Evolutionary conservation across 30 jellyfish, hydroid and myxozoan species (phyloP).

Genomic region (Rhopilema esculentum): DNA sequence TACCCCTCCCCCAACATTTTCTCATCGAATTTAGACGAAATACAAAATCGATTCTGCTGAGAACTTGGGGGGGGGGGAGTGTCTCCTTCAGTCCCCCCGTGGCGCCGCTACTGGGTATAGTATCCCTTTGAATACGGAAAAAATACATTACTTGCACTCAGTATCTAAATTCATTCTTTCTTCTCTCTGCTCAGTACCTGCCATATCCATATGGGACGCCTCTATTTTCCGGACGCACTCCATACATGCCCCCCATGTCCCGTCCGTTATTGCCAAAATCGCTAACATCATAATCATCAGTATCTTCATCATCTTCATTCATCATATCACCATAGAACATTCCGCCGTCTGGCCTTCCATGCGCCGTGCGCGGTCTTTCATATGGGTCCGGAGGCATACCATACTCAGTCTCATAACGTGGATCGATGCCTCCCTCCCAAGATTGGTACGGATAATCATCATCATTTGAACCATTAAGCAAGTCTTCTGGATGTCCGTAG

Average conservation of each 20-base stretch:
- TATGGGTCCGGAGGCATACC: constrained; percentile 43
- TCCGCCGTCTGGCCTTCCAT: constrained; percentile 72
- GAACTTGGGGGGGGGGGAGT: too few species aligned
- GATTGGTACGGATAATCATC: constrained; percentile 63
- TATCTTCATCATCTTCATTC: constrained; percentile 34
- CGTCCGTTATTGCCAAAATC: constrained; percentile 77
- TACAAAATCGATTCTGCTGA: too few species aligned
- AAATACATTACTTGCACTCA: too few species aligned
- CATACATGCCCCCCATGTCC: constrained; percentile 29
- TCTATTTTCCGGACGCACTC: constrained; percentile 61
- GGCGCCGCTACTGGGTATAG: too few species aligned
- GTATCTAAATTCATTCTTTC: too few species aligned
- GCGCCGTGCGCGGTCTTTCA: constrained; percentile 74
- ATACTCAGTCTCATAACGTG: constrained; percentile 51
- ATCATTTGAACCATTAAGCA: constrained; percentile 59
- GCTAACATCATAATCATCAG: constrained; percentile 77
- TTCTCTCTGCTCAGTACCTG: constrained; percentile 32
- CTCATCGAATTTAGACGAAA: too few species aligned
- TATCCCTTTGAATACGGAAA: too few species aligned
- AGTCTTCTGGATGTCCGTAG: constrained; percentile 94
- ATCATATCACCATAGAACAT: constrained; percentile 30
- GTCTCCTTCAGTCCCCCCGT: too few species aligned
- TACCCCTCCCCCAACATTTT: too few species aligned
- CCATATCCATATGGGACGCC: constrained; percentile 54
- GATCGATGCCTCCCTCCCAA: constrained; percentile 78